phyloP scores from a whole-genome alignment of 2,888 invertebrate genomes.

The Drosophila recens region DNA sequence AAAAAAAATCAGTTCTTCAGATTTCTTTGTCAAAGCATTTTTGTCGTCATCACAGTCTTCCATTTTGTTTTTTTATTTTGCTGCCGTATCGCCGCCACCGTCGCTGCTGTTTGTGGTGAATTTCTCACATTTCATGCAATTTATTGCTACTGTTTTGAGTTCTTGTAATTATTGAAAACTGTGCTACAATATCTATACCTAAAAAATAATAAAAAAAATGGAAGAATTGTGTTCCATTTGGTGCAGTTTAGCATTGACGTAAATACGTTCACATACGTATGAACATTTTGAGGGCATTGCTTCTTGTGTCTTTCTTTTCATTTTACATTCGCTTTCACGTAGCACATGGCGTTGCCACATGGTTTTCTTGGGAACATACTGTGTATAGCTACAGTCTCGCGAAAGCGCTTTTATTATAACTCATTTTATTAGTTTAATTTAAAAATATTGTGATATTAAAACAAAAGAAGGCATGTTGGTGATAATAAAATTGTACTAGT shows the following conservation, averaged over 20 bases:
- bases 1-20: slow-evolving; percentile 56
- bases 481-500: not conserved
- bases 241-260: slow-evolving; percentile 26
- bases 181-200: slow-evolving; percentile 8
- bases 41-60: slow-evolving; percentile 76
- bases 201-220: not conserved
- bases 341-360: slow-evolving; percentile 75
- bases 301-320: slow-evolving; percentile 67
- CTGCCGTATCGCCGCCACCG: slow-evolving; percentile 46
- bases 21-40: slow-evolving; percentile 75
- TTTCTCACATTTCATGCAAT: slow-evolving; percentile 68
- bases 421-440: slow-evolving; percentile 10
- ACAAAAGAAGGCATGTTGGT: not conserved
- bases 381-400: slow-evolving; percentile 50
- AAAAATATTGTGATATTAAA: not conserved
- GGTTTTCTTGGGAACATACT: slow-evolving; percentile 32
- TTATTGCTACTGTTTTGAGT: slow-evolving; percentile 61
- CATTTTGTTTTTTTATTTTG: slow-evolving; percentile 82
- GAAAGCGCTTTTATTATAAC: slow-evolving; percentile 15
- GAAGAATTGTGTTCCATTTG: slow-evolving; percentile 32
- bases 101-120: slow-evolving; percentile 68
- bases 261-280: slow-evolving; percentile 26
- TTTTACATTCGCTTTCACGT: slow-evolving; percentile 74
- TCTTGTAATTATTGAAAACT: slow-evolving; percentile 25
- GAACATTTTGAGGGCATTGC: slow-evolving; percentile 72